phyloP scores from a whole-genome alignment of 1,140 invertebrate species.

The Hyles vespertilio region DNA sequence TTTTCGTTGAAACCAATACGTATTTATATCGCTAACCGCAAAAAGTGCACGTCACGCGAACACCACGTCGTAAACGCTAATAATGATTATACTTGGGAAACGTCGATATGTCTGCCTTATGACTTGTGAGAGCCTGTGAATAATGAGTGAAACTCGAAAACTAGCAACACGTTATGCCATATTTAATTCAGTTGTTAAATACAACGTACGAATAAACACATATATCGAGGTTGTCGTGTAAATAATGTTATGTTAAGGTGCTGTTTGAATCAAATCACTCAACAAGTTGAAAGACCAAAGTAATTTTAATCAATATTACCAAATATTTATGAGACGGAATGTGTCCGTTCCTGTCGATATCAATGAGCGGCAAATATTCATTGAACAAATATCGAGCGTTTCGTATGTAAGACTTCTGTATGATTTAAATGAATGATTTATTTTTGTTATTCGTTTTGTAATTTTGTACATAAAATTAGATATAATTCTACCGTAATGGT shows the following conservation, averaged over 20 bases:
- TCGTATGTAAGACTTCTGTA: conserved; percentile 6
- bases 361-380: too few relatives aligned
- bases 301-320: conserved; percentile 18
- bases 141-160: conserved; percentile 15
- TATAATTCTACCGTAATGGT: conserved; percentile 9
- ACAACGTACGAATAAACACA: conserved; percentile 38
- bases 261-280: conserved; percentile 27
- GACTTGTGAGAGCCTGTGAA: not conserved
- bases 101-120: not conserved
- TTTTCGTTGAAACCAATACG: too few relatives aligned
- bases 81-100: conserved; percentile 8
- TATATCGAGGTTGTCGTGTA: conserved; percentile 23
- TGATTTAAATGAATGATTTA: conserved; percentile 12
- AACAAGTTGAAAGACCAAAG: conserved; percentile 44
- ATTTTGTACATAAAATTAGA: conserved; percentile 52
- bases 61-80: too few relatives aligned
- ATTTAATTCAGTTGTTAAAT: conserved; percentile 56
- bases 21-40: too few relatives aligned
- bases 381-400: too few relatives aligned
- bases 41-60: too few relatives aligned
- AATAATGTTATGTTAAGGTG: conserved; percentile 33
- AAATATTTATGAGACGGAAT: not conserved
- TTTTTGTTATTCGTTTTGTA: conserved; percentile 51
- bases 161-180: conserved; percentile 55
- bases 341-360: too few relatives aligned